These are phyloP conservation scores for Trissonchulus latispiculum DNA, from an alignment of 2,888 invertebrate genomes.

Conservation along the genomic window DNA sequence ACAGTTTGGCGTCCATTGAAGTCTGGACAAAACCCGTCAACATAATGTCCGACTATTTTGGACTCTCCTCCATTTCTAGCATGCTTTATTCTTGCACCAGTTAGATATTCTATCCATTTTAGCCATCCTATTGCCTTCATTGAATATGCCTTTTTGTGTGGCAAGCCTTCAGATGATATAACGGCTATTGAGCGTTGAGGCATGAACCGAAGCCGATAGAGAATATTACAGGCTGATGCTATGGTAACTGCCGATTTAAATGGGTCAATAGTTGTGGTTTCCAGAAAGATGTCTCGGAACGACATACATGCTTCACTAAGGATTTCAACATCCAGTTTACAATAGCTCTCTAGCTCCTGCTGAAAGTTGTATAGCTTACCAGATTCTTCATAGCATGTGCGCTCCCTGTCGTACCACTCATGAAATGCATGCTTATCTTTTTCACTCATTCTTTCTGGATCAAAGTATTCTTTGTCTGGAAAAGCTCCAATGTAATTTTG, in stretches of 20 bases:
- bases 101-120: not conserved
- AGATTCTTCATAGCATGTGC: not conserved
- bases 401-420: not conserved
- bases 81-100: not conserved
- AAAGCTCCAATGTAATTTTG: not conserved
- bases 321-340: slow-evolving; percentile 28
- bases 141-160: not conserved
- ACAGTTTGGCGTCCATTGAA: slow-evolving; percentile 14
- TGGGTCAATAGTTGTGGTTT: slow-evolving; percentile 22
- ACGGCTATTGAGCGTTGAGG: not conserved
- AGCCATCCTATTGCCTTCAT: not conserved
- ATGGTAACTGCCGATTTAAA: slow-evolving; percentile 26
- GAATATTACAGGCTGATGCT: slow-evolving; percentile 18
- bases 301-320: slow-evolving; percentile 1
- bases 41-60: slow-evolving; percentile 23
- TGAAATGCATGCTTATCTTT: not conserved
- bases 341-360: slow-evolving; percentile 23
- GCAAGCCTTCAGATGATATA: not conserved
- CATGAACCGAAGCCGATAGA: not conserved
- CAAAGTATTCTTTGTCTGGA: slow-evolving; percentile 20
- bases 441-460: not conserved
- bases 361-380: slow-evolving; percentile 15
- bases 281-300: not conserved
- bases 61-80: slow-evolving; percentile 24
- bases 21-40: slow-evolving; percentile 25